Evolutionary conservation across 2,797 vertebrate genomes (phyloP), one percentile per base, ranked within the genome.

Genomic region (Paratrypauchen microcephalus): DNA sequence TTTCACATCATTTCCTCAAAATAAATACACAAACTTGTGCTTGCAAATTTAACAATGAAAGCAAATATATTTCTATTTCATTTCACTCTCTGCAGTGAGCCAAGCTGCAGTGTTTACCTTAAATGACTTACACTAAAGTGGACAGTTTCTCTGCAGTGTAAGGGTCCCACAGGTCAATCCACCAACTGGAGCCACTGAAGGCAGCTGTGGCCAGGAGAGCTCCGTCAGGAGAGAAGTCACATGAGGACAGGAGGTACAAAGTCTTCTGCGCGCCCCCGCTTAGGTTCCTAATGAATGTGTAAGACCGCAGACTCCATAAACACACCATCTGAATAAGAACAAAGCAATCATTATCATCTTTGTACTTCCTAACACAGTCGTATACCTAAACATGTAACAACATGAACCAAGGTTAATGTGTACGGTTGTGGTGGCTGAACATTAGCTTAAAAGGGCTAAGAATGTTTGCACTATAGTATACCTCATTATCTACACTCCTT

Each of bases 151-250:
- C 94, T 2, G 96, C 96, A 0, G 96, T 98, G 90, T 97, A 97
- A 18, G 98, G 97, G 86, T 99, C 98, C 97, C 97, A 99, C 79
- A 99, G 94, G 89, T 97, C 95, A 76, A 97, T 94, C 39, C 93
- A 95, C 93, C 93, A 94, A 81, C 89, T 89, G 78, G 83, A 83
- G 72, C 94, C 90, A 0, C 95, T 95, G 0, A 96, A 97, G 3
- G 97, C 97, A 0, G 96, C 96, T 0, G 97, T 96, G 77, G 95
- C 96, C 0, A 99, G 94, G 88, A 99, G 86, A 0, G 96, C 97
- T 0, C 97, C 97, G 41, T 99, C 97, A 0, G 95, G 95, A 0
- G 97, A 97, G 90, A 99, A 99, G 87, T 95, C 95, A 0, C 98
- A 99, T 0, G 97, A 96, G 2, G 97, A 95, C 32, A 97, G 93